Evolutionary conservation across 1,140 invertebrate genomes (phyloP), one percentile per base, ranked within the genome.

Genomic region (Platorchestia sp.): DNA sequence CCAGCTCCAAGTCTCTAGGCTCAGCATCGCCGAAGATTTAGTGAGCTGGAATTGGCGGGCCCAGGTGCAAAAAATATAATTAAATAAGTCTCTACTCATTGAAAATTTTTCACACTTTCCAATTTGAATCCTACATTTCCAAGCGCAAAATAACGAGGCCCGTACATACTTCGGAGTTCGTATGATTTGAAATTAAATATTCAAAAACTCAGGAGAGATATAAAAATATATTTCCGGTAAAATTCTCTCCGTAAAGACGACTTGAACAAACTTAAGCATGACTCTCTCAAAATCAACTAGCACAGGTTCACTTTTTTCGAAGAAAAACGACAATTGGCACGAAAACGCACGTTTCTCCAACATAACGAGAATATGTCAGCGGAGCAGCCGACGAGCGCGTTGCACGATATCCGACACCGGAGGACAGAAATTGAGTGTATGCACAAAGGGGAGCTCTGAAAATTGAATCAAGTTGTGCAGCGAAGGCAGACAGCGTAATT

Each of bases 21-120:
- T 93, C 91, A 93, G 45, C 91, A 93, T 47, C 91, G 91, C 44
- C 47, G 47, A 93, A 93, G 91, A 93, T 93, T 93, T 93, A 45
- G 91, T 45, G 43, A 93, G 45, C 22, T 40, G 45, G 91, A 93
- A 93, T 42, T 44, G 59, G 59, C 59, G 59, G 36, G 59, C 59
- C 27, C 59, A 75, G 59, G 59, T 75, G 27, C 59, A 75, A 36
- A 27, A 75, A 22, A 75, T 75, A 27, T 36, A 22, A 75, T 75
- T 22, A 75, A 75, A 75, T 75, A 10, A 22, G 1, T 10, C 47
- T 6, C 27, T 75, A 75, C 7, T 75, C 10, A 27, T 75, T 3
- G 27, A 36, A 75, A 14, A 19, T 75, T 36, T 75, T 75, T 36
- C 27, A 27, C 59, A 75, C 27, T 75, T 36, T 75, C 14, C 14